A percentile compares a stretch with the other conserved stretches of the same genome.
Conservation (phyloP, 1,140 invertebrate genomes). For the Lepidurus arcticus region DNA sequence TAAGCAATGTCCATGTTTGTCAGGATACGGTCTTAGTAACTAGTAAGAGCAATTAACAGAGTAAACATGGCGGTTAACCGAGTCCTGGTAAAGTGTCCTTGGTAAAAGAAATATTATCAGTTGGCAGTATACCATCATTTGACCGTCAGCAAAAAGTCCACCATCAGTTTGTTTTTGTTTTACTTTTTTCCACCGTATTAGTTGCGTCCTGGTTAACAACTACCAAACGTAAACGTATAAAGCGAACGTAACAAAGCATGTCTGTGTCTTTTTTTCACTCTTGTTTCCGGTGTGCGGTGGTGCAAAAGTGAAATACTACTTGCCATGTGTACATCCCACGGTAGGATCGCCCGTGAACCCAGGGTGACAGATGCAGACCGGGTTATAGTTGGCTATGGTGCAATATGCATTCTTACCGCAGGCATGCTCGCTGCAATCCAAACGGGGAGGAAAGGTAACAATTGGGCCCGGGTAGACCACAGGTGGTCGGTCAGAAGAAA, state of each 20-base stretch:
- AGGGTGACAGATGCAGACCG: conserved; percentile 52
- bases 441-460: conserved; percentile 31
- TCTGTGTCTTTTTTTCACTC: too few relatives aligned
- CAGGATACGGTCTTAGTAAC: not conserved
- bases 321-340: conserved; percentile 40
- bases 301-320: conserved; percentile 36
- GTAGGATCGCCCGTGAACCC: conserved; percentile 42
- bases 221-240: too few relatives aligned
- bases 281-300: not conserved
- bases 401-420: conserved; percentile 45
- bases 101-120: too few relatives aligned
- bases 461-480: not conserved
- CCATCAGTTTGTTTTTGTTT: too few relatives aligned
- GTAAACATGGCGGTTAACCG: too few relatives aligned
- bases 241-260: too few relatives aligned
- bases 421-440: conserved; percentile 58
- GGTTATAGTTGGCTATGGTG: conserved; percentile 58
- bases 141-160: too few relatives aligned
- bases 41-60: too few relatives aligned
- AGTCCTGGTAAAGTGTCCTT: too few relatives aligned
- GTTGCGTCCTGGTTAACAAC: too few relatives aligned
- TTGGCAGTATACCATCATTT: too few relatives aligned
- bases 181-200: too few relatives aligned
- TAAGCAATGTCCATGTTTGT: not conserved
- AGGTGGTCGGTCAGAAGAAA: conserved; percentile 25